Conservation (phyloP, 2,888 invertebrate species). For the Tipula helvola region DNA sequence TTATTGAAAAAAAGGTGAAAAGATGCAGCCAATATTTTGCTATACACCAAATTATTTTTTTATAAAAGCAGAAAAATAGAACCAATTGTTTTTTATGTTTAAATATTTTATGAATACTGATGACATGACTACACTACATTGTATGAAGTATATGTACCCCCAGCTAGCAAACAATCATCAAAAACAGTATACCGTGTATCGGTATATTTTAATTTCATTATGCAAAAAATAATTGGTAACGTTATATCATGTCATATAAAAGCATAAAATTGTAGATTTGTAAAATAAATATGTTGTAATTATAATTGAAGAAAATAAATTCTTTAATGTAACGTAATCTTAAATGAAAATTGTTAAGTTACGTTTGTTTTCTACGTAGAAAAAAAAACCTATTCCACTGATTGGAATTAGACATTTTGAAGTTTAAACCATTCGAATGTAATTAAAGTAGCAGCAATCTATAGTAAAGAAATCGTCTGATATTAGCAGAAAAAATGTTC, state of each 20-base stretch:
- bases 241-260: background rate
- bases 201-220: background rate
- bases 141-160: background rate
- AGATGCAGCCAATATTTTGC: background rate
- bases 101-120: background rate
- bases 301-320: background rate
- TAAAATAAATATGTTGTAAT: background rate
- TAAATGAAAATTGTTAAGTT: background rate
- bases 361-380: too few relatives aligned
- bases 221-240: background rate
- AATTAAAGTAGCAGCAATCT: too few relatives aligned
- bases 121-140: background rate
- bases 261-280: background rate
- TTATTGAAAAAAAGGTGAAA: too few relatives aligned
- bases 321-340: background rate
- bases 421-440: too few relatives aligned
- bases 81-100: background rate
- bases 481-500: too few relatives aligned
- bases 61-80: too few relatives aligned
- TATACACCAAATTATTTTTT: too few relatives aligned
- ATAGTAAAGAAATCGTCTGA: too few relatives aligned
- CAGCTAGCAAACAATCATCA: background rate
- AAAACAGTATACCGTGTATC: background rate
- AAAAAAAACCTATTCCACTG: too few relatives aligned
- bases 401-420: too few relatives aligned